Base-by-base conservation (phyloP, 2,888 invertebrate species). In the Molanna angustata region DNA sequence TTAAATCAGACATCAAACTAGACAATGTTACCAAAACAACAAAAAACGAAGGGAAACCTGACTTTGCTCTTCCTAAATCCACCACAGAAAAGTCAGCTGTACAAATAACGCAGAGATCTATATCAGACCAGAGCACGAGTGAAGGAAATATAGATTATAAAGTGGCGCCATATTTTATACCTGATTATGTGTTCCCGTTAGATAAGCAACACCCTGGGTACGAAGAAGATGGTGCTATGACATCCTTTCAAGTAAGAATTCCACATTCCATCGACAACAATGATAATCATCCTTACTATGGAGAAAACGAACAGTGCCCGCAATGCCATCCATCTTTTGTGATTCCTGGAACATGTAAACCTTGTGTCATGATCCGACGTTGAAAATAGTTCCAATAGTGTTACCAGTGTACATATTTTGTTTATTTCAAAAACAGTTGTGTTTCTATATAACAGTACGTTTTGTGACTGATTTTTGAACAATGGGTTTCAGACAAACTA, bases 291-390 rank as follows among this genome's bases (percentile, higher is more conserved):
- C 72, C 60, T 6, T 56, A 71, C 67, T 83, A 73, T 60, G 82
- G 82, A 6, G 82, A 83, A 64, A 83, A 82, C 63, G 78, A 79
- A 1, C 70, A 73, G 40, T 84, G 83, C 52, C 82, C 83, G 0
- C 79, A 83, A 59, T 84, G 84, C 62, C 82, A 83, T 65, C 83
- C 84, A 0, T 79, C 80, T 1, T 83, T 82, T 63, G 66, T 83
- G 13, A 69, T 70, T 43, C 82, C 82, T 0, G 82, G 82, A n/a
- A 78, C 78, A 11, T 85, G 84, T 62, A 78, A 81, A 62, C 84
- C 84, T 2, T 85, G 84, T 61, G 75, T 84, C 41, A 76, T 82
- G 18, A 70, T 76, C 61, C 58, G 66, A 59, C 65, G 59, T 43
- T 59, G 49, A 51, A 48, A 27, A 16, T 21, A 27, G 27, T 22